Conservation (phyloP, 2,888 invertebrate genomes). For the Perizoma affinitatum region DNA sequence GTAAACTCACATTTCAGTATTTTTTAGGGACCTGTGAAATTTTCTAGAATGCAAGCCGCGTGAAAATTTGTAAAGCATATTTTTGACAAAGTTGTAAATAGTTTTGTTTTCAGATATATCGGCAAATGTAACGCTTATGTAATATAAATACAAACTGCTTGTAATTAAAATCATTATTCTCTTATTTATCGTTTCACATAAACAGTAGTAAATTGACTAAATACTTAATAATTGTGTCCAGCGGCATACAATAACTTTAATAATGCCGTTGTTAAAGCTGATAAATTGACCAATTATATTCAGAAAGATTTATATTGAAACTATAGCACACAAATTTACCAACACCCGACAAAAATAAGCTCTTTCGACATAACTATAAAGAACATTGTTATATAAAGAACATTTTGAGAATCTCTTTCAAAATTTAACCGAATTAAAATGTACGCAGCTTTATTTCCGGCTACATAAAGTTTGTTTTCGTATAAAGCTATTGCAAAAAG, state of each 20-base stretch:
- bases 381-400: neutral
- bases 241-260: constrained; percentile 32
- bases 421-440: neutral
- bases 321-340: constrained; percentile 6
- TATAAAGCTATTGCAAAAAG: neutral
- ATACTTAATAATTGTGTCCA: constrained; percentile 10
- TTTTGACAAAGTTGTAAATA: too few species aligned
- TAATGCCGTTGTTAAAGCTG: constrained; percentile 50
- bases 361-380: neutral
- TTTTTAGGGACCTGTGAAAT: too few species aligned
- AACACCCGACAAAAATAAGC: neutral
- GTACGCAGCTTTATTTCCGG: neutral
- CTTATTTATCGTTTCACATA: constrained; percentile 14
- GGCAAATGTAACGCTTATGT: too few species aligned
- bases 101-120: too few species aligned
- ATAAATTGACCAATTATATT: constrained; percentile 58
- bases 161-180: too few species aligned
- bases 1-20: too few species aligned
- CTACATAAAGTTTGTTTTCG: neutral
- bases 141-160: too few species aligned
- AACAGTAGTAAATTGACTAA: constrained; percentile 16
- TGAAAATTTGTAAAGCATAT: too few species aligned
- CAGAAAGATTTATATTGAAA: constrained; percentile 39
- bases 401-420: neutral
- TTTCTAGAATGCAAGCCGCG: too few species aligned